Evolutionary conservation across 2,888 invertebrate genomes (phyloP).

Genomic region (Chelonus formosanus): DNA sequence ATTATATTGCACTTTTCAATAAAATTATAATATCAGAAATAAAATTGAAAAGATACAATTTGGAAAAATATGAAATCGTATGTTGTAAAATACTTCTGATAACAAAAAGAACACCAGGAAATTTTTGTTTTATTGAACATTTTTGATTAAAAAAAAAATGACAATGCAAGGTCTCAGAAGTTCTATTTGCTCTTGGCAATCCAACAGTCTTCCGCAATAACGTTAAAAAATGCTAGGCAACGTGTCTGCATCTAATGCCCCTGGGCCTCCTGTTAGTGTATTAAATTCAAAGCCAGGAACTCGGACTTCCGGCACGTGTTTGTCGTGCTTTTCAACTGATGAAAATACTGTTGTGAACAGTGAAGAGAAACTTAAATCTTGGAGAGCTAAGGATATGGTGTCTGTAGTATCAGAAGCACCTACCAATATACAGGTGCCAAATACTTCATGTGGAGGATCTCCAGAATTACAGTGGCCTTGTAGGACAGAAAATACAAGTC

Average conservation of each 20-base stretch:
- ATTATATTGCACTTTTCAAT: too few relatives aligned
- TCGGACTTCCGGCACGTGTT: constrained; percentile 45
- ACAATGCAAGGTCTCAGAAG: constrained; percentile 10
- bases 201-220: constrained; percentile 25
- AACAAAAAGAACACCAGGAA: too few relatives aligned
- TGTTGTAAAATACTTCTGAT: too few relatives aligned
- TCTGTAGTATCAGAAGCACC: constrained; percentile 49
- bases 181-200: constrained; percentile 20
- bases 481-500: constrained; percentile 40
- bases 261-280: constrained; percentile 48
- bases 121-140: too few relatives aligned
- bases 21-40: too few relatives aligned
- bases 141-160: neutral
- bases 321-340: constrained; percentile 55
- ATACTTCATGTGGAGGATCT: constrained; percentile 23
- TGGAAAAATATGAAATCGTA: too few relatives aligned
- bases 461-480: constrained; percentile 40
- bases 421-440: constrained; percentile 37
- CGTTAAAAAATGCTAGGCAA: constrained; percentile 55
- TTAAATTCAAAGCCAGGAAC: constrained; percentile 33
- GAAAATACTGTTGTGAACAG: constrained; percentile 39
- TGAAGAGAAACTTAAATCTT: constrained; percentile 54
- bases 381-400: constrained; percentile 49
- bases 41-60: too few relatives aligned
- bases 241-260: constrained; percentile 53